Base-by-base conservation (phyloP, 2,797 vertebrate genomes). In the Melanotaenia trifasciata region DNA sequence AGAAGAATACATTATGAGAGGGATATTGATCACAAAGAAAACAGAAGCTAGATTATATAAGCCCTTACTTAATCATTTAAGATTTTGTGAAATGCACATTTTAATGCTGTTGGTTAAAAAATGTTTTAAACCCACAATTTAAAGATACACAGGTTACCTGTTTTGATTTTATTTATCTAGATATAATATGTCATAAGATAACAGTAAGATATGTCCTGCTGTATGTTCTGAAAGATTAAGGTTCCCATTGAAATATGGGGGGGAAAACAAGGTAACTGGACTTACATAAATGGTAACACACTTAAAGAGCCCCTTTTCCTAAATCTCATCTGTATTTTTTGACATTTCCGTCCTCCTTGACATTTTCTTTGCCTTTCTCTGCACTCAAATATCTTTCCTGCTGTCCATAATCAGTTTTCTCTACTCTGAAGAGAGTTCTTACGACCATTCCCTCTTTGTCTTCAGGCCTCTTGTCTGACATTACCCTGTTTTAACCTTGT, bases 401-500 rank as follows among this genome's bases (percentile, higher is more conserved):
- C 71, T 66, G 78, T 63, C 81, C 59, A 72, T 75, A 79, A 85
- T 90, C 74, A 81, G 71, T 83, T 74, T 58, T 13, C 33, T 28
- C 36, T 35, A 30, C 73, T 53, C 51, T 38, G 40, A 62, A 59
- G 33, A 30, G 70, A 65, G 66, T 83, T 72, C 58, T 67, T 40
- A 51, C 47, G 5, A 38, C n/a, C 45, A 30, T 63, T 28, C 43
- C 54, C 14, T 58, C 72, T 80, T 83, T 81, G 78, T 83, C 78
- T 86, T 58, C 16, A 6, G 1, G 58, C 62, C 79, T 78, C 66
- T 81, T 73, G 71, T 86, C 80, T 85, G 72, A 64, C 51, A 77
- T 86, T 85, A 80, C 58, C 83, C 81, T 54, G 60, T 80, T 80
- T 87, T 84, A 80, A 79, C 86, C 86, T 72, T 11, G 58, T 45